These are phyloP conservation scores for Drosophila nigromelanica DNA, from an alignment of 1,140 invertebrate species.

Conservation along the genomic window DNA sequence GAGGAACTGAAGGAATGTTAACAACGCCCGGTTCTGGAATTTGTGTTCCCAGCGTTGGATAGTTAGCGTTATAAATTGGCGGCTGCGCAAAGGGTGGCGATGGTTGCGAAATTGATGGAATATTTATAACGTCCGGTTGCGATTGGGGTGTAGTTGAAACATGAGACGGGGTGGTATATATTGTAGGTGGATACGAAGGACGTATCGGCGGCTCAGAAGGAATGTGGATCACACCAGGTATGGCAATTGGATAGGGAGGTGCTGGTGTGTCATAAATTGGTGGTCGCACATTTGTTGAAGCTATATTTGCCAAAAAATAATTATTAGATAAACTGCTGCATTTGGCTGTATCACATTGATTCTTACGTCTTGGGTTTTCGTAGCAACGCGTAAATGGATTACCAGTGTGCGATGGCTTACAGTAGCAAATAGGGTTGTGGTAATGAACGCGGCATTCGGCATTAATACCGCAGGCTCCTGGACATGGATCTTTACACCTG, in stretches of 20 bases:
- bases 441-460: constrained; percentile 89
- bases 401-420: constrained; percentile 89
- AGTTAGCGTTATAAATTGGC: background rate
- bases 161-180: constrained; percentile 83
- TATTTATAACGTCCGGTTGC: constrained; percentile 3
- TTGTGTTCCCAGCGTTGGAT: constrained; percentile 62
- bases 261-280: constrained; percentile 61
- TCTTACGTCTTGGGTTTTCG: constrained; percentile 84
- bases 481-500: constrained; percentile 91
- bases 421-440: constrained; percentile 90
- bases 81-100: background rate
- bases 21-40: background rate
- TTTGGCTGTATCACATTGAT: background rate
- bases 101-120: constrained; percentile 11
- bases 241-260: constrained; percentile 63
- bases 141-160: constrained; percentile 57
- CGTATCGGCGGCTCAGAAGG: constrained; percentile 60
- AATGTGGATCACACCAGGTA: constrained; percentile 55
- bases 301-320: constrained; percentile 14
- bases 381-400: constrained; percentile 87
- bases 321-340: constrained; percentile 14
- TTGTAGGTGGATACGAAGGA: constrained; percentile 87
- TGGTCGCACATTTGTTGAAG: constrained; percentile 17
- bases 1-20: constrained; percentile 14
- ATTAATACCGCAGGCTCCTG: constrained; percentile 89